phyloP scores from a whole-genome alignment of 2,113 vertebrate genomes.

The Lophochroa leadbeateri region DNA sequence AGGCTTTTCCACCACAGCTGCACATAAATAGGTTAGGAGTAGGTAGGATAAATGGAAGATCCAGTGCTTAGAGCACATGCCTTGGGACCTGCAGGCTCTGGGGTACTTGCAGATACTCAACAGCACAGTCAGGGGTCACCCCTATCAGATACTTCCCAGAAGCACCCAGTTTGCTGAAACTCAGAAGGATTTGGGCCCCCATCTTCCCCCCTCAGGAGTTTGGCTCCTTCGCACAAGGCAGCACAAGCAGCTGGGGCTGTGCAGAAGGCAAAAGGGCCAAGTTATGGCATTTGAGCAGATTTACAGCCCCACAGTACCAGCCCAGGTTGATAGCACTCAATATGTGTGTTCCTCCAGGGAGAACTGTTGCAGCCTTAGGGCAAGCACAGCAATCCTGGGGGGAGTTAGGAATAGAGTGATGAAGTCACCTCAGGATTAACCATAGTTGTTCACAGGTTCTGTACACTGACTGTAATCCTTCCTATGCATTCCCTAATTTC shows the following conservation, averaged over 20 bases:
- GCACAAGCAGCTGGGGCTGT: not conserved
- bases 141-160: not conserved
- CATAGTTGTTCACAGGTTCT: not conserved
- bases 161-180: not conserved
- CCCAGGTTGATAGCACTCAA: not conserved
- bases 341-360: not conserved
- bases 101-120: not conserved
- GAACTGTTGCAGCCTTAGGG: not conserved
- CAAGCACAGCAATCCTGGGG: not conserved
- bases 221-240: not conserved
- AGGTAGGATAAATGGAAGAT: not conserved
- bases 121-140: not conserved
- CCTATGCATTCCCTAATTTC: not conserved
- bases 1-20: not conserved
- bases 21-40: not conserved
- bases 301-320: not conserved
- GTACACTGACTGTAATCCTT: not conserved
- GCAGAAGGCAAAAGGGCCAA: not conserved
- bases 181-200: not conserved
- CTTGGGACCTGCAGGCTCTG: not conserved
- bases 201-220: not conserved
- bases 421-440: not conserved
- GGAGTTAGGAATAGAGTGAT: not conserved
- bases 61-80: not conserved
- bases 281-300: not conserved